phyloP scores from a whole-genome alignment of 2,113 vertebrate genomes.

The Engystomops pustulosus region DNA sequence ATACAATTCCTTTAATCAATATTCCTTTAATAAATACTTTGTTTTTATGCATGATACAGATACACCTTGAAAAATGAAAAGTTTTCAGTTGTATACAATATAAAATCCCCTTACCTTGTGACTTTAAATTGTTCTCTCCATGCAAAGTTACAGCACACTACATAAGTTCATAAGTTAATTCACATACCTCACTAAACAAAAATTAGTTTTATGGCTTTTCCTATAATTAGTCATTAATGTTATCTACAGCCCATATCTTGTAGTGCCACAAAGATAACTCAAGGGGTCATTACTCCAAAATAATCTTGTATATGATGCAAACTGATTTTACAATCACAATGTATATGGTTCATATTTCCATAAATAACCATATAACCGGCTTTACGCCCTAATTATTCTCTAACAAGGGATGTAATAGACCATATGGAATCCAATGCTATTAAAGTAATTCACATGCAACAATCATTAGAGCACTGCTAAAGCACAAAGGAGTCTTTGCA shows the following conservation, averaged over 20 bases:
- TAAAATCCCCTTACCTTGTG: background rate
- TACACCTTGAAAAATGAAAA: background rate
- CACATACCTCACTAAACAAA: slow-evolving; percentile 31
- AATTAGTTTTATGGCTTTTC: background rate
- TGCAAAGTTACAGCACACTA: background rate
- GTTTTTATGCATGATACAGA: background rate
- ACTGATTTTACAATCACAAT: background rate
- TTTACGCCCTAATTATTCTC: slow-evolving; percentile 29
- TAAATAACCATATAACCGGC: background rate
- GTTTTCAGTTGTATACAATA: background rate
- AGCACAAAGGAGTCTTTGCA: slow-evolving; percentile 21
- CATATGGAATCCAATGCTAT: slow-evolving; percentile 24
- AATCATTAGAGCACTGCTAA: slow-evolving; percentile 22
- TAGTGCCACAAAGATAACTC: background rate
- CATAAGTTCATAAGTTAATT: background rate
- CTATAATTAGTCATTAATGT: background rate
- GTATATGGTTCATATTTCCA: slow-evolving; percentile 13
- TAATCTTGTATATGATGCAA: background rate
- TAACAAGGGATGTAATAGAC: slow-evolving; percentile 28
- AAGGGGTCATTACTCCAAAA: background rate
- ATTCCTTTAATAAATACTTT: too few relatives aligned
- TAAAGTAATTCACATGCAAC: slow-evolving; percentile 27
- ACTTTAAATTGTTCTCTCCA: background rate
- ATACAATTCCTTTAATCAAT: too few relatives aligned
- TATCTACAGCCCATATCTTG: background rate